These are phyloP conservation scores for Crossaster papposus DNA, from an alignment of 53 echinoderm and acorn worm species.

Conservation along the genomic window DNA sequence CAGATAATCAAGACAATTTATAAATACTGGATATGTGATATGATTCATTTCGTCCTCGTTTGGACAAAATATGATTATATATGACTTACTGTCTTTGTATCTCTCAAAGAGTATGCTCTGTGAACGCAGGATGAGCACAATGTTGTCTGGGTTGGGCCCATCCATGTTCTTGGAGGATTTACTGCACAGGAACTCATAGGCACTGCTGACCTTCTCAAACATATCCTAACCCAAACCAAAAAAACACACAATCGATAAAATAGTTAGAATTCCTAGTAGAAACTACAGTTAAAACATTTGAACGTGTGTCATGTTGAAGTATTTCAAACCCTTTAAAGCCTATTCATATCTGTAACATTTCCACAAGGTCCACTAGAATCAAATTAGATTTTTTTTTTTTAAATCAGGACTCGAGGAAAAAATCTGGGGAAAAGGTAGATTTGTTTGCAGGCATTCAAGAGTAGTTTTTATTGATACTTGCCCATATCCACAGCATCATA, in stretches of 20 bases:
- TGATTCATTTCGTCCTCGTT: too few relatives aligned
- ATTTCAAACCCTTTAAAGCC: not conserved
- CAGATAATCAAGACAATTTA: not conserved
- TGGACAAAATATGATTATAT: too few relatives aligned
- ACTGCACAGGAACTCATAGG: constrained; percentile 97
- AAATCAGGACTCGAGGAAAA: too few relatives aligned
- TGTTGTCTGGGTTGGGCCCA: constrained; percentile 98
- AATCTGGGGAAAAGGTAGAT: too few relatives aligned
- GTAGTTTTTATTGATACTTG: too few relatives aligned
- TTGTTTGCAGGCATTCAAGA: too few relatives aligned
- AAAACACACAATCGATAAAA: not conserved
- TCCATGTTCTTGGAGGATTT: constrained; percentile 82
- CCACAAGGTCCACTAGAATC: too few relatives aligned
- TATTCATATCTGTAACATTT: not conserved
- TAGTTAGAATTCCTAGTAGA: not conserved
- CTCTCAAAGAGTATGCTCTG: constrained; percentile 97
- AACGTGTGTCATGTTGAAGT: not conserved
- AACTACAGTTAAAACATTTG: not conserved
- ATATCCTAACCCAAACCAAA: constrained; percentile 70
- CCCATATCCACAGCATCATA: too few relatives aligned
- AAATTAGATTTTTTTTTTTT: too few relatives aligned
- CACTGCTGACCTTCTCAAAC: constrained; percentile 98
- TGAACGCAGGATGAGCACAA: constrained; percentile 88
- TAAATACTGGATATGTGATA: too few relatives aligned
- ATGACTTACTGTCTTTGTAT: constrained; percentile 86